Conservation (phyloP, 1,140 invertebrate species). For the Bilobella aurantiaca region DNA sequence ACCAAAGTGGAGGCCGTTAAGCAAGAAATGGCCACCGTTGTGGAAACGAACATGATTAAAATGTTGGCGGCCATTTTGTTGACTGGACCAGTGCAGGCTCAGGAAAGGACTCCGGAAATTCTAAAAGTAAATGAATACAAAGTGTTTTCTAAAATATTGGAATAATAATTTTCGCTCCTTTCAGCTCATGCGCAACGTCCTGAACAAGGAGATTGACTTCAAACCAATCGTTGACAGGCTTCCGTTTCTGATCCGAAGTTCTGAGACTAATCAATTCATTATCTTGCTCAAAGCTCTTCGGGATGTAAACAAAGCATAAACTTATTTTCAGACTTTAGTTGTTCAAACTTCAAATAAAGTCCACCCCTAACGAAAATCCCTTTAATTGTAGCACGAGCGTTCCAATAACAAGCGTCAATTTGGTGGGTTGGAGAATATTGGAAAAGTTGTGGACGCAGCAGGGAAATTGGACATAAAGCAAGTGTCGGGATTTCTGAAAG, state of each 20-base stretch:
- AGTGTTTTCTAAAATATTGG: background rate
- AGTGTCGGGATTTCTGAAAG: constrained; percentile 25
- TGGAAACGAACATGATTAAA: constrained; percentile 30
- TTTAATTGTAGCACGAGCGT: background rate
- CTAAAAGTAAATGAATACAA: constrained; percentile 20
- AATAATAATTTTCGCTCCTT: background rate
- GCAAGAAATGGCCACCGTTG: constrained; percentile 20
- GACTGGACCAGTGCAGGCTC: constrained; percentile 23
- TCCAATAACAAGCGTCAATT: constrained; percentile 16
- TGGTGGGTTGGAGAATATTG: constrained; percentile 22
- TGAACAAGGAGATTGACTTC: constrained; percentile 33
- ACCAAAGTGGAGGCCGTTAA: constrained; percentile 25
- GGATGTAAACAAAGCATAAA: constrained; percentile 19
- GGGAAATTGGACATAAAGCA: constrained; percentile 23
- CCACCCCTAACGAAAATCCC: too few species aligned
- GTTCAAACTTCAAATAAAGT: constrained; percentile 2
- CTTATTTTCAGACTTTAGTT: background rate
- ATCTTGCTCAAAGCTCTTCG: constrained; percentile 19
- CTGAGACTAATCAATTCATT: constrained; percentile 33
- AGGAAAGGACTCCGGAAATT: constrained; percentile 27
- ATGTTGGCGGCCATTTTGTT: constrained; percentile 28
- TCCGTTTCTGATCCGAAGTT: constrained; percentile 26
- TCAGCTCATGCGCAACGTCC: constrained; percentile 28
- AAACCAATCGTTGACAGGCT: constrained; percentile 28
- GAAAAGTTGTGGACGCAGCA: constrained; percentile 26